These are phyloP conservation scores for Gymnarchus niloticus DNA, from an alignment of 2,113 vertebrate genomes.

Conservation along the genomic window DNA sequence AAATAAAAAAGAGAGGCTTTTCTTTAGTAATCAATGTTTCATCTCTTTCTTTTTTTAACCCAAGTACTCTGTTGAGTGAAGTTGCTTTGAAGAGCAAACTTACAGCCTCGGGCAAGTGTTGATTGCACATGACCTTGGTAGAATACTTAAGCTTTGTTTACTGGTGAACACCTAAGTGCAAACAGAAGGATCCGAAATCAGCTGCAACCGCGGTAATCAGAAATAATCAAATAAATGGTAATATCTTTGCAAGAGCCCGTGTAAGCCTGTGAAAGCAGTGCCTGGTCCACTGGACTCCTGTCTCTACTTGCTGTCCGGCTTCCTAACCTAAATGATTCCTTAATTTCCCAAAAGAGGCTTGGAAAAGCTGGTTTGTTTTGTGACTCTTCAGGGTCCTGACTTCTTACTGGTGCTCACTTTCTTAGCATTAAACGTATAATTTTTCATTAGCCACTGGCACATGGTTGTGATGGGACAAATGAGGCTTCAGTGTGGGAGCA, in stretches of 20 bases:
- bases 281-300: background rate
- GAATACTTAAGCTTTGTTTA: conserved; percentile 19
- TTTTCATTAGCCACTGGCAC: background rate
- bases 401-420: background rate
- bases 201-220: conserved; percentile 40
- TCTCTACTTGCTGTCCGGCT: background rate
- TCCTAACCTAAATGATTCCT: background rate
- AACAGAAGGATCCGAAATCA: conserved; percentile 37
- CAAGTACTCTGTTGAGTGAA: conserved; percentile 34
- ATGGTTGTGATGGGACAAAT: background rate
- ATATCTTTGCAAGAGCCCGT: background rate
- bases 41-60: conserved; percentile 33
- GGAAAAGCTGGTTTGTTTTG: no score
- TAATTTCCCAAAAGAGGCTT: no score
- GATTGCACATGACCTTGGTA: conserved; percentile 34
- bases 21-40: conserved; percentile 48
- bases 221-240: conserved; percentile 32
- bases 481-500: background rate
- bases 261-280: background rate
- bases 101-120: conserved; percentile 44
- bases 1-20: conserved; percentile 30
- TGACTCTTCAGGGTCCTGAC: no score
- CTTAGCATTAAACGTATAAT: background rate
- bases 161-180: conserved; percentile 40
- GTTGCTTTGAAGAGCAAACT: conserved; percentile 51